Evolutionary conservation across 2,113 vertebrate species (phyloP).

Genomic region (Engystomops pustulosus): DNA sequence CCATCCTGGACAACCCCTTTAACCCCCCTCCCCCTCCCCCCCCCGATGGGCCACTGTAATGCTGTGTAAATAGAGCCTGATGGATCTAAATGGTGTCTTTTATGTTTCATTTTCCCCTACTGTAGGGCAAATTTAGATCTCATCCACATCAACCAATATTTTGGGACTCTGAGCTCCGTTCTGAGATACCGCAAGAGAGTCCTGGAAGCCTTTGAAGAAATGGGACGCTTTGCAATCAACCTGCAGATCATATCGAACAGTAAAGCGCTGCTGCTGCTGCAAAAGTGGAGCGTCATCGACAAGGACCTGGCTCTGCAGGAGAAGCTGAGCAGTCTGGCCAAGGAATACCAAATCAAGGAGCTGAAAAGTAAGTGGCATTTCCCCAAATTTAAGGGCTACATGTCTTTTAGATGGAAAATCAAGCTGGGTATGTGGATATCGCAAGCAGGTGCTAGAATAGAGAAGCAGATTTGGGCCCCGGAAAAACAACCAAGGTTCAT

Average conservation of each 20-base stretch:
- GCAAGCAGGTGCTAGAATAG: too few relatives aligned
- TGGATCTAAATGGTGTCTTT: too few relatives aligned
- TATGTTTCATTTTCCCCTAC: conserved; percentile 31
- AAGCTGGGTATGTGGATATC: too few relatives aligned
- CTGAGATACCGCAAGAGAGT: conserved; percentile 76
- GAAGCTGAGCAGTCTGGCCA: conserved; percentile 72
- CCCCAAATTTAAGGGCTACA: too few relatives aligned
- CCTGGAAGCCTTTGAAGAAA: conserved; percentile 67
- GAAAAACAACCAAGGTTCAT: too few relatives aligned
- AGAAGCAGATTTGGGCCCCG: too few relatives aligned
- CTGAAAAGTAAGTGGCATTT: conserved; percentile 86
- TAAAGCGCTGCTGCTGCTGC: conserved; percentile 79
- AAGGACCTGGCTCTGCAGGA: conserved; percentile 71
- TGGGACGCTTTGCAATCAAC: conserved; percentile 71
- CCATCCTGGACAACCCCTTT: too few relatives aligned
- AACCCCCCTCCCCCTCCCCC: too few relatives aligned
- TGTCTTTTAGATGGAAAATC: too few relatives aligned
- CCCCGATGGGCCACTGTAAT: too few relatives aligned
- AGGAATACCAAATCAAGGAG: conserved; percentile 76
- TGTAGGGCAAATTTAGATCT: conserved; percentile 74
- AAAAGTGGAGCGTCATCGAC: conserved; percentile 80
- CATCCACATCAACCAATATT: conserved; percentile 71
- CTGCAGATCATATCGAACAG: conserved; percentile 73
- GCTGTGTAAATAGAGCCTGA: too few relatives aligned
- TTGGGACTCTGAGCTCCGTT: conserved; percentile 76